Evolutionary conservation across 2,113 vertebrate species (phyloP), one percentile per base, ranked within the genome.

Genomic region (Entosphenus tridentatus): DNA sequence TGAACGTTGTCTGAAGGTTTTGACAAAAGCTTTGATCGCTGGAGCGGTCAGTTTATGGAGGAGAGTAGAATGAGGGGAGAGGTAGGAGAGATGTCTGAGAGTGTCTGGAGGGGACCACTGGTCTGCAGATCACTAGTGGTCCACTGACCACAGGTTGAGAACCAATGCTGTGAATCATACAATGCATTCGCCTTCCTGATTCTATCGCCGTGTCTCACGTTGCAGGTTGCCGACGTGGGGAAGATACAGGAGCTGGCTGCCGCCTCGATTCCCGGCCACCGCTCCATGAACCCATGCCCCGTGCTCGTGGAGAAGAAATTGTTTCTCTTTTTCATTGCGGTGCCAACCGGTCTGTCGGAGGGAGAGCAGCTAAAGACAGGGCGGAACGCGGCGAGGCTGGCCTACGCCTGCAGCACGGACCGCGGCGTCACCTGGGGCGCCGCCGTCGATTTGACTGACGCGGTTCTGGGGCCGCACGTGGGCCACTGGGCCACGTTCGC

Each of bases 241-340:
- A 18, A 69, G 2, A 72, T 73, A 71, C 72, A 80, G 17, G 78
- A 72, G 8, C 56, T 84, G 68, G 16, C 58, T n/a, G 71, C 55
- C 8, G 82, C 82, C 0, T 78, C 72, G 67, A 74, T 82, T 71
- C 67, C 72, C 6, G 76, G 54, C 57, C 75, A 80, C 69, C 76
- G 80, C 2, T 80, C 82, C 56, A 83, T 83, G 82, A 83, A 80
- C 71, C 81, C 81, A 0, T 78, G 81, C 71, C 82, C 80, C 0
- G 67, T 82, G 18, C 81, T 80, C 0, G 77, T 83, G 1, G 73
- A 77, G 69, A 58, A 72, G 57, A 78, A 39, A 39, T 39, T 39
- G 39, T 87, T 87, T 78, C 80, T 97, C 12, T 91, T 97, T 80
- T 96, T 91, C 80, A 87, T 90, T 71, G 87, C 87, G 2, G 85